Percentiles rank a stretch among this genome's conserved stretches.
Evolutionary conservation across 1,140 invertebrate genomes (phyloP).

Genomic region (Brachionus asplanchnoidis): DNA sequence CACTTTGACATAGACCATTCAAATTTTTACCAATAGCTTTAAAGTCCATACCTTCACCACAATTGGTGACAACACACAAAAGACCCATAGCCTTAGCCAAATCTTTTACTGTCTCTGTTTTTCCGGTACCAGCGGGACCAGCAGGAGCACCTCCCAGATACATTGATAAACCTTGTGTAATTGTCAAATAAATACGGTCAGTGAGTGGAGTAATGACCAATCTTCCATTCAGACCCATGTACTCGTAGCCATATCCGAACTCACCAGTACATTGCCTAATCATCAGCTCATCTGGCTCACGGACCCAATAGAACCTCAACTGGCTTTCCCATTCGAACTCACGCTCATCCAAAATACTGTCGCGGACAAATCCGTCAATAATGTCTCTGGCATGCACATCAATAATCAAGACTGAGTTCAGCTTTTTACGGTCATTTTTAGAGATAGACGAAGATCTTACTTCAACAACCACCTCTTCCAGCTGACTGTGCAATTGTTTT

Average conservation of each 20-base stretch:
- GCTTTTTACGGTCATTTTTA: constrained; percentile 76
- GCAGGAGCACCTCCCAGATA: constrained; percentile 84
- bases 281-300: constrained; percentile 71
- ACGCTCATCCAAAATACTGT: constrained; percentile 70
- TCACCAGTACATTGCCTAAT: constrained; percentile 78
- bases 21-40: constrained; percentile 75
- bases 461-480: constrained; percentile 73
- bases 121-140: constrained; percentile 67
- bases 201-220: constrained; percentile 84
- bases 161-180: constrained; percentile 82
- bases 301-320: constrained; percentile 81
- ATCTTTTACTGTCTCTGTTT: constrained; percentile 85
- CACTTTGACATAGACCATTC: constrained; percentile 68
- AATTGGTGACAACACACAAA: constrained; percentile 82
- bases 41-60: constrained; percentile 84
- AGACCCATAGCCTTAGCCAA: constrained; percentile 78
- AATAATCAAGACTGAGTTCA: constrained; percentile 77
- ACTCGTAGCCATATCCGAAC: constrained; percentile 87
- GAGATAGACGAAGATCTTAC: constrained; percentile 64
- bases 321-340: constrained; percentile 90
- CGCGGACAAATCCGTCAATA: constrained; percentile 75
- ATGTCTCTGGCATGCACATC: constrained; percentile 84
- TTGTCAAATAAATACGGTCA: constrained; percentile 81
- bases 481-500: constrained; percentile 69
- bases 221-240: constrained; percentile 83